Percentiles rank a stretch among this genome's conserved stretches.
Evolutionary conservation across 2,797 vertebrate species (phyloP).

Genomic region (Jordanella pulchra): DNA sequence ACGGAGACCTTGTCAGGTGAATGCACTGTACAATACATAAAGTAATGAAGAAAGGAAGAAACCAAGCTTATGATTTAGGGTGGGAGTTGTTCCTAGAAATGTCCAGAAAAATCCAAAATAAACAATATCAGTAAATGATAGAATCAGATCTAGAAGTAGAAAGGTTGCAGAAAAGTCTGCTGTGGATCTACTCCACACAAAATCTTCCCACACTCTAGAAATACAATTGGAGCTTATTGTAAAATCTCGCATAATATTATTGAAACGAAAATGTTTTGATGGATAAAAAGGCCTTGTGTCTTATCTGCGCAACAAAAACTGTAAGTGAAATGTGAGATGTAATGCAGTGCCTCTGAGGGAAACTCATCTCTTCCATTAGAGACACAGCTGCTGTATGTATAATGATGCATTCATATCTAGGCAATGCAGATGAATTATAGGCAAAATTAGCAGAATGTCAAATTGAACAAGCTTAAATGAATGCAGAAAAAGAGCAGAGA

Average conservation of each 20-base stretch:
- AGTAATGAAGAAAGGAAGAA: background rate
- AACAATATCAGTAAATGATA: conserved; percentile 1
- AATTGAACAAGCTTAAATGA: conserved; percentile 8
- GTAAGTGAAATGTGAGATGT: conserved; percentile 28
- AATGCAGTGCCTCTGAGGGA: conserved; percentile 14
- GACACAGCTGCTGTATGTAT: conserved; percentile 8
- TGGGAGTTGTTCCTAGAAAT: background rate
- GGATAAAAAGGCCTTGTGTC: conserved; percentile 14
- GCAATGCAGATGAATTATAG: background rate
- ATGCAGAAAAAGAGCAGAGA: conserved; percentile 6
- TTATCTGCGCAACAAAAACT: background rate
- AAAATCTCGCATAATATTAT: conserved; percentile 8
- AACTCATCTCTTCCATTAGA: conserved; percentile 22
- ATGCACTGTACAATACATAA: conserved; percentile 2
- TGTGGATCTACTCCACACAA: conserved; percentile 9
- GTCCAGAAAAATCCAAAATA: background rate
- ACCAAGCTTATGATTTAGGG: background rate
- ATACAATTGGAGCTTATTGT: conserved; percentile 14
- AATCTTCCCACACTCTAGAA: background rate
- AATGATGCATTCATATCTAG: background rate
- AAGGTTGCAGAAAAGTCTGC: conserved; percentile 6
- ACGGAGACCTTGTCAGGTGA: conserved; percentile 94
- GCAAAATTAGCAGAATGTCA: conserved; percentile 7
- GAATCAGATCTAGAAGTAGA: conserved; percentile 18
- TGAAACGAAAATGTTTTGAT: conserved; percentile 14